A percentile compares a stretch with the other conserved stretches of the same genome.
Conservation (phyloP, 2,888 invertebrate species). For the Cataglyphis rosenhaueri region DNA sequence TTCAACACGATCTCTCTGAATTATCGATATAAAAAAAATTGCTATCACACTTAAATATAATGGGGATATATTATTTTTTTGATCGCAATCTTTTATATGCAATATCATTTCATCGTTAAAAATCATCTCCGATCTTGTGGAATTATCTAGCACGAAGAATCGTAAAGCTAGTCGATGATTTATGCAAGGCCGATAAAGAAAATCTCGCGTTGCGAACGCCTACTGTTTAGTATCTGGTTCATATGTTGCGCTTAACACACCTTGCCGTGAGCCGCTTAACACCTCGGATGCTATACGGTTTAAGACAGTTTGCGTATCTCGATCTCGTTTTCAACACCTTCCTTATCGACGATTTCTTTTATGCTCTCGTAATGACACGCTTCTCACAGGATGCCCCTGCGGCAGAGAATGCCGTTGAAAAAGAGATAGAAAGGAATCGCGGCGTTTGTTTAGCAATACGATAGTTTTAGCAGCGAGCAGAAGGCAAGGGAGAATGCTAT, state of each 20-base stretch:
- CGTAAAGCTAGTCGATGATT: slow-evolving; percentile 60
- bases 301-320: slow-evolving; percentile 75
- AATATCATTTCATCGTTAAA: slow-evolving; percentile 31
- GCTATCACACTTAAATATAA: not conserved
- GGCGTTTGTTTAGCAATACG: slow-evolving; percentile 82
- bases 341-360: slow-evolving; percentile 81
- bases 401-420: slow-evolving; percentile 52
- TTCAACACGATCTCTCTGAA: not conserved
- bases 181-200: slow-evolving; percentile 67
- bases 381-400: slow-evolving; percentile 68
- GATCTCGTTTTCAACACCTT: slow-evolving; percentile 84
- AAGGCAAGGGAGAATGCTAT: not conserved
- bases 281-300: slow-evolving; percentile 74
- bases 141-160: slow-evolving; percentile 1
- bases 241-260: slow-evolving; percentile 48
- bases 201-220: slow-evolving; percentile 67
- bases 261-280: slow-evolving; percentile 74
- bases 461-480: slow-evolving; percentile 69
- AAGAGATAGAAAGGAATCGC: slow-evolving; percentile 67
- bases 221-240: slow-evolving; percentile 57
- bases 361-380: slow-evolving; percentile 82
- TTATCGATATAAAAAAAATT: not conserved
- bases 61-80: slow-evolving; percentile 17
- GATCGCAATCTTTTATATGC: not conserved
- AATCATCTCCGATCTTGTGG: slow-evolving; percentile 46